These are phyloP conservation scores for Watersipora subatra DNA, from an alignment of 1,140 invertebrate genomes.

Conservation along the genomic window DNA sequence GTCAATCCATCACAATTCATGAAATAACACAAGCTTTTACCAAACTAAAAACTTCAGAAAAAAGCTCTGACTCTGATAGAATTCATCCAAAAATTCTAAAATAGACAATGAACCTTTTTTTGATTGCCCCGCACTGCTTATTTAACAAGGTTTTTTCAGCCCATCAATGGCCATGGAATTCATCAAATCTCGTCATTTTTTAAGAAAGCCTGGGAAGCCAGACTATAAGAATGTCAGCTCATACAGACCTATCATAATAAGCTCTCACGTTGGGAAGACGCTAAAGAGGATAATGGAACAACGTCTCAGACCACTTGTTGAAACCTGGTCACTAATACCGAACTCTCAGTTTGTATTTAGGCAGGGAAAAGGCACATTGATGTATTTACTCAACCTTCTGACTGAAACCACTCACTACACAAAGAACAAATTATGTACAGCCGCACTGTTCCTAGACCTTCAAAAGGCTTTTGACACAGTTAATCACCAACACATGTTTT, in stretches of 20 bases:
- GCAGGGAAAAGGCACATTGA: background rate
- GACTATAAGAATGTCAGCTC: background rate
- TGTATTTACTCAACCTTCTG: background rate
- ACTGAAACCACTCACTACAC: background rate
- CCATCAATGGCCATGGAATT: background rate
- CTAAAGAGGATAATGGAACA: conserved; percentile 2
- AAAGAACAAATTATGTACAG: background rate
- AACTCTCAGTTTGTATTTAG: background rate
- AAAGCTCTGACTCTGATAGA: background rate
- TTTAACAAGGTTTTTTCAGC: background rate
- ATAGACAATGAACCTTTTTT: background rate
- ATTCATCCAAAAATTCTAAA: background rate
- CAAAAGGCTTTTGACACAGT: conserved; percentile 2
- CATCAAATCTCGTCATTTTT: background rate
- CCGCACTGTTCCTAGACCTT: background rate
- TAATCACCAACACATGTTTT: background rate
- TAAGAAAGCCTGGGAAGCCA: background rate
- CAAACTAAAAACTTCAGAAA: background rate
- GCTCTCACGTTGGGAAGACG: background rate
- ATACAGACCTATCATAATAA: conserved; percentile 2
- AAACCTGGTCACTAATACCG: background rate
- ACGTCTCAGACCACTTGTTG: background rate
- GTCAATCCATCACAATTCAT: background rate
- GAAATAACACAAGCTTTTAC: background rate
- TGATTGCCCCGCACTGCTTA: background rate